Percentiles rank a stretch among this genome's conserved stretches.
phyloP scores from a whole-genome alignment of 2,113 vertebrate species.

The Oncorhynchus nerka region DNA sequence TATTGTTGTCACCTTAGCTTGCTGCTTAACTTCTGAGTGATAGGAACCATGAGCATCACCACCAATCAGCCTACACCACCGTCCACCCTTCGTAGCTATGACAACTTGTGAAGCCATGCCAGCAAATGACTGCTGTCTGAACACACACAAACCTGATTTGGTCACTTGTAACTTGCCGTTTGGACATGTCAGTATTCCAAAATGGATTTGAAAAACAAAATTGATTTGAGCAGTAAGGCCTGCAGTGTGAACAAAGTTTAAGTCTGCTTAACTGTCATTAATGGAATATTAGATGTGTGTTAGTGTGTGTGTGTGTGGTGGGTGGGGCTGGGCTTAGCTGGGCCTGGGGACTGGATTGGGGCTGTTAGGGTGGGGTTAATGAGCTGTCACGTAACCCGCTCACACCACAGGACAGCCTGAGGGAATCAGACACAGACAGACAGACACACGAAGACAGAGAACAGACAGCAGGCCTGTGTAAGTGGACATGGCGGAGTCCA shows the following conservation, averaged over 20 bases:
- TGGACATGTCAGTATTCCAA: too few species aligned
- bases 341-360: conserved; percentile 60
- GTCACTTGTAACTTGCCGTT: too few species aligned
- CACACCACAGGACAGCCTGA: conserved; percentile 61
- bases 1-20: too few species aligned
- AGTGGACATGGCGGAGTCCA: background rate
- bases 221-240: too few species aligned
- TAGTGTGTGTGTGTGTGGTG: conserved; percentile 42
- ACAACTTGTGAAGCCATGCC: too few species aligned
- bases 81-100: too few species aligned
- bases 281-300: conserved; percentile 57
- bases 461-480: background rate
- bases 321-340: background rate
- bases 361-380: conserved; percentile 72
- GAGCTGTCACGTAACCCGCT: conserved; percentile 71
- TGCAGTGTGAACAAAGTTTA: background rate
- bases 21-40: too few species aligned
- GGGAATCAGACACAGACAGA: conserved; percentile 26
- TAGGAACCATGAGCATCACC: too few species aligned
- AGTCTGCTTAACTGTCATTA: conserved; percentile 67
- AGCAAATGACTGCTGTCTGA: too few species aligned
- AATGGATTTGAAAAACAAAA: too few species aligned
- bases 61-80: too few species aligned
- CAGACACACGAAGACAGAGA: background rate
- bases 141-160: too few species aligned